Conservation (phyloP, 2,113 vertebrate species). For the Antidorcas marsupialis region DNA sequence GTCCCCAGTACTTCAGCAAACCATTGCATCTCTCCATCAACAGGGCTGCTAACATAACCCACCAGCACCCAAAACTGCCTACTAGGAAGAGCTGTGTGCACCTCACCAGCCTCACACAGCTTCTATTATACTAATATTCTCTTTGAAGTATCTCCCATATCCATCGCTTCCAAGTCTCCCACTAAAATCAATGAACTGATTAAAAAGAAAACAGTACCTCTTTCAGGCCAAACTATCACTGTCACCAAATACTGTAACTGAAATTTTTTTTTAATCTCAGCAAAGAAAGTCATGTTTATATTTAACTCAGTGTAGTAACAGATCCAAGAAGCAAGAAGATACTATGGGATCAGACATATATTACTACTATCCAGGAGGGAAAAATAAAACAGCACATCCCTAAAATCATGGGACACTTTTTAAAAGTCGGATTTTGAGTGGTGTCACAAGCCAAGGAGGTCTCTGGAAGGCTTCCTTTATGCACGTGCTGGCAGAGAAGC, state of each 20-base stretch:
- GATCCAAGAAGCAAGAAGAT: not conserved
- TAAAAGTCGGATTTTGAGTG: not conserved
- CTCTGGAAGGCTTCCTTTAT: not conserved
- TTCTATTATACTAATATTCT: not conserved
- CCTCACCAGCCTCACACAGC: not conserved
- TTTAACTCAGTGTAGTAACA: not conserved
- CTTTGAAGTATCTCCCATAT: not conserved
- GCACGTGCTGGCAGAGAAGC: not conserved
- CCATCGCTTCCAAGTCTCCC: not conserved
- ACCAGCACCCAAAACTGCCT: not conserved
- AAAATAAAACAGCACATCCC: not conserved
- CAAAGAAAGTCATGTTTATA: not conserved
- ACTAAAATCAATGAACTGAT: conserved; percentile 4
- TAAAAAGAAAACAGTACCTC: not conserved
- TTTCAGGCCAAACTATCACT: conserved; percentile 29
- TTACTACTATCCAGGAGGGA: not conserved
- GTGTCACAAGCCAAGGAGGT: not conserved
- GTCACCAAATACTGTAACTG: not conserved
- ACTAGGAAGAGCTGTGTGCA: not conserved
- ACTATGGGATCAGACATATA: not conserved
- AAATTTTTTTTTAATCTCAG: not conserved
- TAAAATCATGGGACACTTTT: not conserved
- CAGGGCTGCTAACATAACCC: not conserved
- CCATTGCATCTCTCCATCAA: not conserved
- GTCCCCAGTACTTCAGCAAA: not conserved